Base-by-base conservation (phyloP, 2,113 vertebrate genomes). In the Paracanthobrama guichenoti region DNA sequence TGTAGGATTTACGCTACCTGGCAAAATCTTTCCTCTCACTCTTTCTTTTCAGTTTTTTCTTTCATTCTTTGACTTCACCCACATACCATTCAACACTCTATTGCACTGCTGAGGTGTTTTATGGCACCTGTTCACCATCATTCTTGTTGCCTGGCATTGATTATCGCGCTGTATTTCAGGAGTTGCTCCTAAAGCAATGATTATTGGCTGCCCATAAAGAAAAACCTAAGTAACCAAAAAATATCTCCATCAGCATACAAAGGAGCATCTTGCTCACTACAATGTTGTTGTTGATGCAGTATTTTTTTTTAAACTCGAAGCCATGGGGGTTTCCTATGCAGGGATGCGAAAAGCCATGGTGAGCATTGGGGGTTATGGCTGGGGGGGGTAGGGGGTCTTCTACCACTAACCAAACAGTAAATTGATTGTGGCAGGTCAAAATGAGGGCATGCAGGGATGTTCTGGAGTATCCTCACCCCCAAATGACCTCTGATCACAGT, bases 391-490 rank as follows among this genome's bases (percentile, higher is more conserved):
- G 26, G 26, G 4, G 48, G 8, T 78, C 42, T 67, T 69, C 31
- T 39, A 72, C 28, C 72, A 62, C 35, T 59, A 62, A 59, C 39
- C 57, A 12, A n/a, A 77, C 22, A 64, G 26, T 71, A 87, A 85
- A 87, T 87, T 85, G 79, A 85, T 35, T 72, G 64, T 78, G 83
- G 83, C 79, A 81, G 71, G 69, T 87, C 86, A 78, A 22, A 67
- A 85, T 67, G 50, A 76, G 72, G 76, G 31, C 64, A 60, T 24
- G 60, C 55, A 72, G 5, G 57, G 71, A 16, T 73, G 75, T 78
- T 46, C 48, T 55, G 50, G 78, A 71, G 75, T 60, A 81, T 80
- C 26, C 75, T 80, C 39, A 88, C 67, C 69, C 86, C 48, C 12
- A 81, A 3, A 11, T 44, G 60, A 88, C 76, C 81, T 83, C 35